A percentile compares a stretch with the other conserved stretches of the same genome.
These are phyloP conservation scores for Camelus bactrianus DNA, from an alignment of 2,113 vertebrate genomes.

Conservation along the genomic window DNA sequence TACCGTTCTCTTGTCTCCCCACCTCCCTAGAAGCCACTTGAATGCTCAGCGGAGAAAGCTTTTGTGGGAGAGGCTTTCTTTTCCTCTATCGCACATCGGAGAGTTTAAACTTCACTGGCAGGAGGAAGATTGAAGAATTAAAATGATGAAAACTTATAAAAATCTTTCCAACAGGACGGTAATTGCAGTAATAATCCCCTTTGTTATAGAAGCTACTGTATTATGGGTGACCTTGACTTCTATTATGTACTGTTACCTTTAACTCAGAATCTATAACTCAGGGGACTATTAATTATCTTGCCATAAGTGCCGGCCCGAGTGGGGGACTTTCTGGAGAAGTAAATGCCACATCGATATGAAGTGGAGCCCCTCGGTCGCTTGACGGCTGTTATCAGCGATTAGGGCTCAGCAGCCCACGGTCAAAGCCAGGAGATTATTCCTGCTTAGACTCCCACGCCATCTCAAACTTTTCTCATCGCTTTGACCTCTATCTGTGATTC, in stretches of 20 bases:
- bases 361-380: accelerated
- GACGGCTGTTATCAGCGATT: slow-evolving; percentile 37
- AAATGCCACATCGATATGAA: neutral
- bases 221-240: slow-evolving; percentile 69
- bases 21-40: neutral
- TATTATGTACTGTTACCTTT: slow-evolving; percentile 67
- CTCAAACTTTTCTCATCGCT: neutral
- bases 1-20: neutral
- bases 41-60: neutral
- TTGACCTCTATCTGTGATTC: slow-evolving; percentile 33
- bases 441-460: neutral
- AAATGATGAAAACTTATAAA: slow-evolving; percentile 75
- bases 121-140: slow-evolving; percentile 70
- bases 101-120: slow-evolving; percentile 64
- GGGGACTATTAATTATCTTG: slow-evolving; percentile 62
- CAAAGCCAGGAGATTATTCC: slow-evolving; percentile 35
- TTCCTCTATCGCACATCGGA: neutral
- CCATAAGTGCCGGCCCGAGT: neutral
- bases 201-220: slow-evolving; percentile 67
- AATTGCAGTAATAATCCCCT: slow-evolving; percentile 61
- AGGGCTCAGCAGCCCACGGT: neutral
- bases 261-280: slow-evolving; percentile 68
- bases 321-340: slow-evolving; percentile 52
- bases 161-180: slow-evolving; percentile 72
- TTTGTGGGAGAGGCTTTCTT: slow-evolving; percentile 30